Evolutionary conservation across 37 sponge, comb jelly and placozoan genomes (phyloP).

Genomic region (Sycon ciliatum): DNA sequence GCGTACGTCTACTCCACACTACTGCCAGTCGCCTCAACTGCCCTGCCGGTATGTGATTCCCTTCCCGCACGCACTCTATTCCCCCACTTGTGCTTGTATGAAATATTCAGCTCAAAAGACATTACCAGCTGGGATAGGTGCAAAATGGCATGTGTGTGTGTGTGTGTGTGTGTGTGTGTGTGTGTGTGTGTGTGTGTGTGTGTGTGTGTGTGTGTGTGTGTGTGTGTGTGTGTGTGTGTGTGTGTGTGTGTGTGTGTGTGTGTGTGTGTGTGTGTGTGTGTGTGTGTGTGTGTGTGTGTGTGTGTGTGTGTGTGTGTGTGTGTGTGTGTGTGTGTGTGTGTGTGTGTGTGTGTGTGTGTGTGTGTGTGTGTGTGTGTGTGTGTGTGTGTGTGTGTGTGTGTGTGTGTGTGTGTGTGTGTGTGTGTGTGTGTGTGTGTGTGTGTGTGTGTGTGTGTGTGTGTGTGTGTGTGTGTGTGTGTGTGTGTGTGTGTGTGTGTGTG

Average conservation of each 20-base stretch:
- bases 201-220: not conserved
- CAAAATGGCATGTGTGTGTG: not conserved
- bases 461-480: not conserved
- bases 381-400: not conserved
- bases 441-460: slow-evolving; percentile 5
- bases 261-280: not conserved
- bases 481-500: slow-evolving; percentile 10
- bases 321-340: not conserved
- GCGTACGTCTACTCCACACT: too few species aligned
- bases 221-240: not conserved
- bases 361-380: not conserved
- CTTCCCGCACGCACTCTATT: too few species aligned
- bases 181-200: not conserved
- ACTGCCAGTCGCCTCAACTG: too few species aligned
- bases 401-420: slow-evolving; percentile 1
- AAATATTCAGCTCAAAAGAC: too few species aligned
- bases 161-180: slow-evolving; percentile 5
- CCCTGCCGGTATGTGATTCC: too few species aligned
- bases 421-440: slow-evolving; percentile 1
- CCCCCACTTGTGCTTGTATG: too few species aligned
- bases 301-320: not conserved
- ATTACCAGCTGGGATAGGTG: too few species aligned
- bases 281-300: not conserved
- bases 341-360: slow-evolving; percentile 5
- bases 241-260: not conserved